Conservation (phyloP, 2,113 vertebrate genomes). For the Axis porcinus region DNA sequence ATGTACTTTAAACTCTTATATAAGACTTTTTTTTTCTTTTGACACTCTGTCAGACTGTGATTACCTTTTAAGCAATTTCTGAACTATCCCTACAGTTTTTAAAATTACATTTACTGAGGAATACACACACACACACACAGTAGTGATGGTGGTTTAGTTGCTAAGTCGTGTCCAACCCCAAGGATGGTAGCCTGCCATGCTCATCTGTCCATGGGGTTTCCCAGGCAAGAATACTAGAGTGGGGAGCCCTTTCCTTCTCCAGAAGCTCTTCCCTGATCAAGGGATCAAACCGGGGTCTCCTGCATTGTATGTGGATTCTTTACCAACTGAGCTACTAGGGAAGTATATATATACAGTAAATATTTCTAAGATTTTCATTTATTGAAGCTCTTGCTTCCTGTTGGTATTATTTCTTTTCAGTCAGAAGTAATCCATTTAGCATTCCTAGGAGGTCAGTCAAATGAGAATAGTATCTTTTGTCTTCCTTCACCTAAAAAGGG, state of each 20-base stretch:
- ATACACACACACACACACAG: background rate
- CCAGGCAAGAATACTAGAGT: background rate
- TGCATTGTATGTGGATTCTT: background rate
- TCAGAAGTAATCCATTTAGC: background rate
- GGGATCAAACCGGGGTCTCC: background rate
- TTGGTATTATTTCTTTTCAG: background rate
- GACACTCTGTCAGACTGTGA: background rate
- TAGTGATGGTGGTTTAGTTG: background rate
- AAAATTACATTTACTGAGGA: background rate
- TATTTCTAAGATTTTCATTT: background rate
- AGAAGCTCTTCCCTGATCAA: background rate
- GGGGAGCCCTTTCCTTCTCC: background rate
- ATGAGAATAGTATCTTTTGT: background rate
- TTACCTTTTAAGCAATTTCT: background rate
- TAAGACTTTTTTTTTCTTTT: background rate
- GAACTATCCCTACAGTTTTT: background rate
- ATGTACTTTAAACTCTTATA: constrained; percentile 12
- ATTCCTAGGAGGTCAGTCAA: background rate
- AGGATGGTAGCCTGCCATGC: background rate
- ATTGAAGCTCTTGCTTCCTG: background rate
- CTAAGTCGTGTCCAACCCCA: background rate
- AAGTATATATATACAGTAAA: background rate
- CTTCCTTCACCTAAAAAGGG: background rate
- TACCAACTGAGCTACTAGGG: background rate
- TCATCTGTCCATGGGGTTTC: background rate